These are phyloP conservation scores for Junonia oenone DNA, from an alignment of 2,888 invertebrate species.

Conservation along the genomic window DNA sequence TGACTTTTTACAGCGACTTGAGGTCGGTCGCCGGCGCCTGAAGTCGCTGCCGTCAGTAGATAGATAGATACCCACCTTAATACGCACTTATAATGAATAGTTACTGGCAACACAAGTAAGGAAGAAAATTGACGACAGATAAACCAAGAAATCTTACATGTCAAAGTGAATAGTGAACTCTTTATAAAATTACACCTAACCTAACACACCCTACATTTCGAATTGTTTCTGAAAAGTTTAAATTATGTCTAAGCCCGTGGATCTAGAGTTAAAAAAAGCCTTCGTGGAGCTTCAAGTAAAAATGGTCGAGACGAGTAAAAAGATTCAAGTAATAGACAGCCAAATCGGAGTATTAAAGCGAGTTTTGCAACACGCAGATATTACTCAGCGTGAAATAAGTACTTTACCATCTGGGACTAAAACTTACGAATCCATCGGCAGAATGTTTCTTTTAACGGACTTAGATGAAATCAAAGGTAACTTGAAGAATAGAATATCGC, in stretches of 20 bases:
- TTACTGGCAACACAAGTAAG: background rate
- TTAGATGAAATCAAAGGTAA: slow-evolving; percentile 82
- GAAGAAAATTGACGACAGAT: background rate
- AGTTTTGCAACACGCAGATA: slow-evolving; percentile 83
- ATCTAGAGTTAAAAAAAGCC: slow-evolving; percentile 84
- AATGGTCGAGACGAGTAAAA: slow-evolving; percentile 89
- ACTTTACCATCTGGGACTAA: slow-evolving; percentile 82
- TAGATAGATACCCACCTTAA: too few relatives aligned
- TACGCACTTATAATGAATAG: background rate
- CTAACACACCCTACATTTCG: background rate
- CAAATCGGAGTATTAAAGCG: slow-evolving; percentile 86
- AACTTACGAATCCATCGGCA: slow-evolving; percentile 89
- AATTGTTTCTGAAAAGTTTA: background rate
- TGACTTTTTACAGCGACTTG: too few relatives aligned
- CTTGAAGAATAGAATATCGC: slow-evolving; percentile 79
- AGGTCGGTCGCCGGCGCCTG: too few relatives aligned
- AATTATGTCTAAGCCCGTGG: slow-evolving; percentile 72
- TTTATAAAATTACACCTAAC: background rate
- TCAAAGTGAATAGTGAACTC: background rate
- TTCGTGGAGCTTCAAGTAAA: slow-evolving; percentile 90
- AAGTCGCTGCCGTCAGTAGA: too few relatives aligned
- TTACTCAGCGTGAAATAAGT: slow-evolving; percentile 84
- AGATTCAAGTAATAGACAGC: slow-evolving; percentile 87
- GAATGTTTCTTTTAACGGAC: slow-evolving; percentile 89
- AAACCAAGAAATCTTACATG: background rate